phyloP scores from a whole-genome alignment of 2,888 invertebrate genomes.

The Syrphus vitripennis region DNA sequence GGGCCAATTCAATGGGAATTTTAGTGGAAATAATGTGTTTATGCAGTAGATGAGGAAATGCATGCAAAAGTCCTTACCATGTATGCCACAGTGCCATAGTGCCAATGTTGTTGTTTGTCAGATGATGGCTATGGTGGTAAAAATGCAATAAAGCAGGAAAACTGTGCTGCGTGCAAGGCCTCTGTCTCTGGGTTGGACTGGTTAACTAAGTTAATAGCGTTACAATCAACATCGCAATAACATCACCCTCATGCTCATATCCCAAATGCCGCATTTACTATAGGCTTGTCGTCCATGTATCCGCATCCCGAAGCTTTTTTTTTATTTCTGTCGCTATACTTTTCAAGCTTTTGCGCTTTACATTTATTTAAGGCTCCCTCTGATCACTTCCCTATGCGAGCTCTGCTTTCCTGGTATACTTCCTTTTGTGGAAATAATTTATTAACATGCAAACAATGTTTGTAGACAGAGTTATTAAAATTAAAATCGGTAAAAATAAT shows the following conservation, averaged over 20 bases:
- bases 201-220: slow-evolving; percentile 59
- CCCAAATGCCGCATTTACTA: neutral
- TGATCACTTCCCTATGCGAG: neutral
- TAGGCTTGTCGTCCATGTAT: neutral
- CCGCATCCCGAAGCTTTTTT: neutral
- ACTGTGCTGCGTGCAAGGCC: slow-evolving; percentile 41
- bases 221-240: slow-evolving; percentile 13
- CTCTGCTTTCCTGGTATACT: neutral
- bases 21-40: slow-evolving; percentile 50
- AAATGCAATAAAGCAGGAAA: slow-evolving; percentile 46
- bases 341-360: neutral
- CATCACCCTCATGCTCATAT: neutral
- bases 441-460: neutral
- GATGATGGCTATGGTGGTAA: slow-evolving; percentile 27
- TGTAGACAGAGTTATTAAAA: neutral
- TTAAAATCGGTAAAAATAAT: neutral
- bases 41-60: slow-evolving; percentile 8
- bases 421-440: neutral
- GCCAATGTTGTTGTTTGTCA: slow-evolving; percentile 4
- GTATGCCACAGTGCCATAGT: neutral
- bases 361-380: neutral
- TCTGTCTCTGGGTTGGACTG: slow-evolving; percentile 3
- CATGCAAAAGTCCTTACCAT: neutral
- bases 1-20: slow-evolving; percentile 38
- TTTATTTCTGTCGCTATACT: neutral